Evolutionary conservation across 1,140 invertebrate genomes (phyloP).

Genomic region (Musca domestica): DNA sequence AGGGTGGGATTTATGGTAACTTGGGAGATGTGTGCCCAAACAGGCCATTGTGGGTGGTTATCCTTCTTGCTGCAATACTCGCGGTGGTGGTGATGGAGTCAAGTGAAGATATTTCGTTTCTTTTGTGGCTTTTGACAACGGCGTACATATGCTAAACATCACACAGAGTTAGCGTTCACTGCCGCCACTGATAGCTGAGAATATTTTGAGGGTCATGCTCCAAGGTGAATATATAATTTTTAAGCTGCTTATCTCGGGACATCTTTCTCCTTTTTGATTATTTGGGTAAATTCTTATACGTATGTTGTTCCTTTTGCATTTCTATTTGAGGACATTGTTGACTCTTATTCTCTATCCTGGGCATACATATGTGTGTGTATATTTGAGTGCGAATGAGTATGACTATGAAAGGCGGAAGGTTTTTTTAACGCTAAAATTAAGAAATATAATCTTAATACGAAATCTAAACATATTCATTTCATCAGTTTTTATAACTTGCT

Average conservation of each 20-base stretch:
- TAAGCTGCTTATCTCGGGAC: slow-evolving; percentile 27
- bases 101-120: neutral
- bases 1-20: neutral
- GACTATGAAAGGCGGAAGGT: too few species aligned
- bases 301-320: neutral
- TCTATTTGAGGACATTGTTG: neutral
- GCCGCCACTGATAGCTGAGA: neutral
- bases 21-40: neutral
- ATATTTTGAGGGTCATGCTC: slow-evolving; percentile 12
- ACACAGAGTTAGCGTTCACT: neutral
- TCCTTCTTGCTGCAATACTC: slow-evolving; percentile 1
- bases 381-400: too few species aligned
- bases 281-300: neutral
- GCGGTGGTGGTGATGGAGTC: neutral
- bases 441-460: too few species aligned
- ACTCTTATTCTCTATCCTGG: too few species aligned
- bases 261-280: slow-evolving; percentile 17
- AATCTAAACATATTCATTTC: too few species aligned
- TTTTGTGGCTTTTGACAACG: slow-evolving; percentile 3
- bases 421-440: too few species aligned
- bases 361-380: too few species aligned
- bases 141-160: neutral
- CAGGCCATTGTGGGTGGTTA: slow-evolving; percentile 1
- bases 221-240: slow-evolving; percentile 24
- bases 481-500: too few species aligned